phyloP scores from a whole-genome alignment of 2,797 vertebrate species.

The Melanotaenia parkinsoni region DNA sequence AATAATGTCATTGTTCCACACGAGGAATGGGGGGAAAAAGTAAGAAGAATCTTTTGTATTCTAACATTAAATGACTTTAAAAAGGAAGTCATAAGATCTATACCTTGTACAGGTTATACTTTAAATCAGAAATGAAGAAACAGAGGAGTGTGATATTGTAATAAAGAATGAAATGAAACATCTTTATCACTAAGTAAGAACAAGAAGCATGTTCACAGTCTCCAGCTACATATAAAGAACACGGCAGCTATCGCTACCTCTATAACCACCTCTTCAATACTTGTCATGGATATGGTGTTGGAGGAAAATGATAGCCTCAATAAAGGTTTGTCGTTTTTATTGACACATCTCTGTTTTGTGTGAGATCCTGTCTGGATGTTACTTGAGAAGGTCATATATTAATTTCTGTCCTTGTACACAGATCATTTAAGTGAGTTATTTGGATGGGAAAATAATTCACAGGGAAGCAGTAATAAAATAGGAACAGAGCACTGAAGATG shows the following conservation, averaged over 20 bases:
- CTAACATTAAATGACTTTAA: conserved; percentile 6
- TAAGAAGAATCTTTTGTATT: conserved; percentile 21
- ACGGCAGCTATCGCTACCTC: not conserved
- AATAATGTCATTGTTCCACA: conserved; percentile 32
- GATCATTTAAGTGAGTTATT: conserved; percentile 47
- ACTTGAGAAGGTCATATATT: conserved; percentile 41
- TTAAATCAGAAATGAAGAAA: not conserved
- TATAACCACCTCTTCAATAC: conserved; percentile 4
- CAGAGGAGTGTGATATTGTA: not conserved
- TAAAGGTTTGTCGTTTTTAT: conserved; percentile 32
- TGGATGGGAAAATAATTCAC: conserved; percentile 42
- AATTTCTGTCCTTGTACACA: conserved; percentile 17
- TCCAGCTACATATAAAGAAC: conserved; percentile 3
- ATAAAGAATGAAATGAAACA: conserved; percentile 8
- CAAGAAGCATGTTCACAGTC: not conserved
- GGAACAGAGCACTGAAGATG: conserved; percentile 29
- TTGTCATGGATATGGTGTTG: conserved; percentile 2
- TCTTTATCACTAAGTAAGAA: not conserved
- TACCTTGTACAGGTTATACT: not conserved
- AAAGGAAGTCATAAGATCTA: not conserved
- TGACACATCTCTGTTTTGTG: conserved; percentile 32
- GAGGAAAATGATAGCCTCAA: conserved; percentile 24
- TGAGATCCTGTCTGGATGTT: conserved; percentile 11
- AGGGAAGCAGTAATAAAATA: conserved; percentile 33
- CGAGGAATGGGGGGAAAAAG: conserved; percentile 8